These are phyloP conservation scores for Xenus cinereus DNA, from an alignment of 2,113 vertebrate species.

Conservation along the genomic window DNA sequence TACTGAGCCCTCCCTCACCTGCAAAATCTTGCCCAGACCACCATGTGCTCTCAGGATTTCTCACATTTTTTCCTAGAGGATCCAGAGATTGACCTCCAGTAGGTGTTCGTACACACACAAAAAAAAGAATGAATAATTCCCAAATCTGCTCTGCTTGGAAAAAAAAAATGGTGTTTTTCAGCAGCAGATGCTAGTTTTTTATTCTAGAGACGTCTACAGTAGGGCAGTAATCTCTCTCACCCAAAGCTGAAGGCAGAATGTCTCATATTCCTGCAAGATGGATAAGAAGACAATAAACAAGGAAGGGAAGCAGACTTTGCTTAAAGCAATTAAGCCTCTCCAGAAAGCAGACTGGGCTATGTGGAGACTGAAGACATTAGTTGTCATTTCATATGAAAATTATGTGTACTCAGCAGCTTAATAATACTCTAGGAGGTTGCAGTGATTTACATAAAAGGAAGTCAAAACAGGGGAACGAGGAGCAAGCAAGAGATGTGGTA, in stretches of 20 bases:
- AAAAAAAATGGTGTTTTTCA: neutral
- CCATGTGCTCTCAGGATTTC: neutral
- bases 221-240: neutral
- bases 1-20: neutral
- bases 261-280: neutral
- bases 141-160: neutral
- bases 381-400: constrained; percentile 46
- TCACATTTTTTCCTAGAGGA: neutral
- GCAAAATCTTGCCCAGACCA: neutral
- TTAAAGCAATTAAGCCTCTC: neutral
- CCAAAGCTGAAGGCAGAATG: neutral
- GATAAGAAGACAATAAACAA: neutral
- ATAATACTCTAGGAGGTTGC: neutral
- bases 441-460: neutral
- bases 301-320: constrained; percentile 26
- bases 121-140: neutral
- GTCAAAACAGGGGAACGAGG: neutral
- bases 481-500: neutral
- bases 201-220: neutral
- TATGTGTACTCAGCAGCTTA: neutral
- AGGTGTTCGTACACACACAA: neutral
- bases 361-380: neutral
- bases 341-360: neutral
- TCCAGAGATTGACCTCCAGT: neutral
- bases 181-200: neutral